A percentile compares a stretch with the other conserved stretches of the same genome.
These are phyloP conservation scores for Spea bombifrons DNA, from an alignment of 2,113 vertebrate species.

Conservation along the genomic window DNA sequence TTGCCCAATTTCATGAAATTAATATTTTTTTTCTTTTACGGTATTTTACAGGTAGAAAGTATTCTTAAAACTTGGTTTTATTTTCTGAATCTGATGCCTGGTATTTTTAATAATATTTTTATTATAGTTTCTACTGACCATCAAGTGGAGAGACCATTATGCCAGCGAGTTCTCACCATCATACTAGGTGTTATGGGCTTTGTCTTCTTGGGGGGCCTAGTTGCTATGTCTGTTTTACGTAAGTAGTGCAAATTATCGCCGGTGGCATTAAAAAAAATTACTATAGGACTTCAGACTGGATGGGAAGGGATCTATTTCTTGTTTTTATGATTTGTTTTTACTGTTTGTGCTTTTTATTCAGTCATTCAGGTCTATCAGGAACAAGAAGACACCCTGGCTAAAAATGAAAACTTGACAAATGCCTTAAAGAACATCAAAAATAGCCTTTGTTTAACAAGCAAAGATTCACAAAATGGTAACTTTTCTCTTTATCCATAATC, in stretches of 20 bases:
- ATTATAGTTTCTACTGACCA: background rate
- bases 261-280: too few species aligned
- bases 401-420: background rate
- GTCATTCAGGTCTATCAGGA: background rate
- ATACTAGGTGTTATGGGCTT: background rate
- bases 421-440: background rate
- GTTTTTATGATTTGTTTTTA: too few species aligned
- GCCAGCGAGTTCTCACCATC: too few species aligned
- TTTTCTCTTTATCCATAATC: too few species aligned
- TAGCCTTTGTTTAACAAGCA: background rate
- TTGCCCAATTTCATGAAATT: too few species aligned
- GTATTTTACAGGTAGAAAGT: too few species aligned
- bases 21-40: too few species aligned
- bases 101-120: background rate
- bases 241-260: background rate
- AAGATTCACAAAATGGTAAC: background rate
- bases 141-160: background rate
- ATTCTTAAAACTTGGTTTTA: too few species aligned
- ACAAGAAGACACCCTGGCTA: background rate
- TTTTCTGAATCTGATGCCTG: too few species aligned
- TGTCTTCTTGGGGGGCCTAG: background rate
- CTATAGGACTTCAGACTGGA: too few species aligned
- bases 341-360: background rate
- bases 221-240: constrained; percentile 11
- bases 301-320: too few species aligned